A percentile compares a stretch with the other conserved stretches of the same genome.
These are phyloP conservation scores for Corythucha ciliata DNA, from an alignment of 2,888 invertebrate species.

Conservation along the genomic window DNA sequence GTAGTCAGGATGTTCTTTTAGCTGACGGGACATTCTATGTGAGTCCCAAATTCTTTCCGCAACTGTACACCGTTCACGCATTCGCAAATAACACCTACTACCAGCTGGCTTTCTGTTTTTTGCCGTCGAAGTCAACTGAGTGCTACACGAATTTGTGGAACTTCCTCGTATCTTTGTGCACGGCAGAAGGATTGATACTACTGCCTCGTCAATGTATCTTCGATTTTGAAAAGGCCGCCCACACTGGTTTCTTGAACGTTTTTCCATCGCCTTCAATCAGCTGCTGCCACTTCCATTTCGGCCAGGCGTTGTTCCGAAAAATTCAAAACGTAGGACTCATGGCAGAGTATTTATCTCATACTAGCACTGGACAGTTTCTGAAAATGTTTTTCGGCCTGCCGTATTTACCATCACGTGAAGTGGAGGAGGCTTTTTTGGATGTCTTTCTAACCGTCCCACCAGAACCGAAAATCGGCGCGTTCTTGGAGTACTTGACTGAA, in stretches of 20 bases:
- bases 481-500: slow-evolving; percentile 2
- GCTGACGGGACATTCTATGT: too few species aligned
- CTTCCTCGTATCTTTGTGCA: neutral
- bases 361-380: neutral
- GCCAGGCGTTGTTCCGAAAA: neutral
- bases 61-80: too few species aligned
- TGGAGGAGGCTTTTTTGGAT: too few species aligned
- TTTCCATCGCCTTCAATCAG: neutral
- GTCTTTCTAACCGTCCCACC: neutral
- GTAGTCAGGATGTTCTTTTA: too few species aligned
- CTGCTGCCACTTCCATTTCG: slow-evolving; percentile 2
- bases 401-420: neutral
- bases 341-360: too few species aligned
- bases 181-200: slow-evolving; percentile 3
- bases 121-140: slow-evolving; percentile 4
- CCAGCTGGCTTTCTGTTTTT: slow-evolving; percentile 6
- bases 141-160: neutral
- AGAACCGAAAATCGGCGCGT: neutral
- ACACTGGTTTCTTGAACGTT: slow-evolving; percentile 3
- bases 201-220: slow-evolving; percentile 1
- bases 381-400: neutral
- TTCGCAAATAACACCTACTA: neutral
- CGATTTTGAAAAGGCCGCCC: slow-evolving; percentile 1
- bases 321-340: neutral
- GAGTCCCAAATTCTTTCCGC: too few species aligned